Evolutionary conservation across 2,888 invertebrate species (phyloP), one percentile per base, ranked within the genome.

Genomic region (Tineola bisselliella): DNA sequence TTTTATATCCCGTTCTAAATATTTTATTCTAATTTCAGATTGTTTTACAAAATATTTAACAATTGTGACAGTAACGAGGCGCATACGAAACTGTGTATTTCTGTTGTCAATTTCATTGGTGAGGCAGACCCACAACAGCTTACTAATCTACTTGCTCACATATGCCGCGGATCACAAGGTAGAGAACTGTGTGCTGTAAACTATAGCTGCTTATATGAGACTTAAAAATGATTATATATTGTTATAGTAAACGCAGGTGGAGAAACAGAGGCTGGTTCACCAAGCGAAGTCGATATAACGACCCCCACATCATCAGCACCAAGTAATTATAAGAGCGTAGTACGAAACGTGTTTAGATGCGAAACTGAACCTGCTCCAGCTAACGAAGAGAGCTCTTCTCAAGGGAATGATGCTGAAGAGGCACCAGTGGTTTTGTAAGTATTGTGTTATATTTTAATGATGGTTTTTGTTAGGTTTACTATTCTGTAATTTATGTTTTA

Each of bases 41-140:
- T 87, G 11, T 87, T 88, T 66, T 79, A 83, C 62, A 87, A 84
- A 67, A 84, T 87, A 65, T 87, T 87, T 66, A 69, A 69, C 0
- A 78, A 79, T 1, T 87, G 88, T 61, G 87, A 87, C 61, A 74
- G 68, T 30, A 69, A 75, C 0, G 87, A 86, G 33, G 62, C 77
- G 18, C 80, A 72, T 64, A 75, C 73, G 62, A 68, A 73, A 0
- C 71, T 87, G 0, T 87, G 87, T 64, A 70, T 84, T 31, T 81
- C 84, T 0, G 79, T 86, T 4, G 84, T 84, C 75, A 77, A 79
- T 63, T 84, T 77, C 62, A 74, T 87, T n/a, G 86, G 84, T 5
- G 75, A 84, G 11, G 86, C 83, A 0, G 84, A 86, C 13, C 81
- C 83, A 43, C 79, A 82, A 65, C 75, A 74, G 61, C 68, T 87